These are phyloP conservation scores for Microtus pennsylvanicus DNA, from an alignment of 2,113 vertebrate species.

Conservation along the genomic window DNA sequence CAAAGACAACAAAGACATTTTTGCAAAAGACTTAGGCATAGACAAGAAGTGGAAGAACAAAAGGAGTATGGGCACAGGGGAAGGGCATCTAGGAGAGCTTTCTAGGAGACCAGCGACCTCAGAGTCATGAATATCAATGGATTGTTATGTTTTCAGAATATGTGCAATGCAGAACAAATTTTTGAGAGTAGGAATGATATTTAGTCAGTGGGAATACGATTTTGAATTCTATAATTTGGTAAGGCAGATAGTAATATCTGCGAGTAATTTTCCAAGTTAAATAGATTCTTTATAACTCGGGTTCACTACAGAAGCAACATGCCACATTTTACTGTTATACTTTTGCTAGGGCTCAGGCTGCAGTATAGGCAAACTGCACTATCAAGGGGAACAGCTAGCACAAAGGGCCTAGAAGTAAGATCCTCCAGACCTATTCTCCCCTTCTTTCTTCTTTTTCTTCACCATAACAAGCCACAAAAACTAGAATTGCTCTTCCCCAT, in stretches of 20 bases:
- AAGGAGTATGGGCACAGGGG: neutral
- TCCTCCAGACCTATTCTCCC: neutral
- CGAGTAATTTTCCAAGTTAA: conserved; percentile 1
- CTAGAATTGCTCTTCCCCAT: neutral
- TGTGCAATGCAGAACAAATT: neutral
- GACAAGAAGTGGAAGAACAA: neutral
- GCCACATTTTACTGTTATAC: neutral
- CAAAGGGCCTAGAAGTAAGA: neutral
- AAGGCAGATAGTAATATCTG: neutral
- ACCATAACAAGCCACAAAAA: neutral
- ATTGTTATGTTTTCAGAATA: neutral
- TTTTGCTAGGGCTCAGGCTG: neutral
- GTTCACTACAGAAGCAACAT: neutral
- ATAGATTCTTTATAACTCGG: neutral
- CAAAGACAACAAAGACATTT: neutral
- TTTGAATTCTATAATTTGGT: neutral
- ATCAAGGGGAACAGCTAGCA: neutral
- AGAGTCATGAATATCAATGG: neutral
- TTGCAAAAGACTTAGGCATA: neutral
- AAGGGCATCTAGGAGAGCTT: neutral
- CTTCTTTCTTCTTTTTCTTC: neutral
- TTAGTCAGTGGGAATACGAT: neutral
- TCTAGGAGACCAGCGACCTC: neutral
- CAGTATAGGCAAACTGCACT: neutral
- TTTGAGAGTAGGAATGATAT: conserved; percentile 20